A percentile compares a stretch with the other conserved stretches of the same genome.
Evolutionary conservation across 2,797 vertebrate species (phyloP).

Genomic region (Vireo griseus): DNA sequence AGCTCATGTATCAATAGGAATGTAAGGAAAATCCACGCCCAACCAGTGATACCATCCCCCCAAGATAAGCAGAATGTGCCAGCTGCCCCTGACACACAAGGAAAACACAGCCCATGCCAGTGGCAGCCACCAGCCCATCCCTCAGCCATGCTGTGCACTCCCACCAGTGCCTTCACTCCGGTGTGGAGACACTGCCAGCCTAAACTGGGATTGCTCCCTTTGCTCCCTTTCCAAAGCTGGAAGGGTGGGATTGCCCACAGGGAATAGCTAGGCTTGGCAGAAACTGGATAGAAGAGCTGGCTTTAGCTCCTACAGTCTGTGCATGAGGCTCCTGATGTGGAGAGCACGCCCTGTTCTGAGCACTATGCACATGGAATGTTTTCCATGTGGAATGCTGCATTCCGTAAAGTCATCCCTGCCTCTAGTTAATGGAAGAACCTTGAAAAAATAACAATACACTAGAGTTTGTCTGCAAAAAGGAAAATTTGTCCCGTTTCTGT

Average conservation of each 20-base stretch:
- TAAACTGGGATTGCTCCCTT: not conserved
- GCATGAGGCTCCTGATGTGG: not conserved
- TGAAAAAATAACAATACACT: not conserved
- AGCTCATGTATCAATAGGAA: not conserved
- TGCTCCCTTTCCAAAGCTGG: not conserved
- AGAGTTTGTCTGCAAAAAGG: not conserved
- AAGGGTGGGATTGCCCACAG: not conserved
- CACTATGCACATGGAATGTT: not conserved
- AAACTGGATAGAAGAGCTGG: not conserved
- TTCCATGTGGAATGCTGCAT: not conserved
- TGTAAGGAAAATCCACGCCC: accelerated
- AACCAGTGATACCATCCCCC: not conserved
- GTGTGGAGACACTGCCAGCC: not conserved
- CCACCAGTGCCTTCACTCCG: not conserved
- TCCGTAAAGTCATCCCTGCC: not conserved
- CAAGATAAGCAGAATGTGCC: not conserved
- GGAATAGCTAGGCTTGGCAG: not conserved
- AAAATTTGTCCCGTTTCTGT: not conserved
- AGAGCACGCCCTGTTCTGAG: not conserved
- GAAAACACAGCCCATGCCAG: not conserved
- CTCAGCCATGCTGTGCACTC: not conserved
- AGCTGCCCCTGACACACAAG: not conserved
- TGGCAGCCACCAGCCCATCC: not conserved
- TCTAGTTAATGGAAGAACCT: not conserved
- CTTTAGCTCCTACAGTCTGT: not conserved